Evolutionary conservation across 2,797 vertebrate species (phyloP).

Genomic region (Crocidura indochinensis): DNA sequence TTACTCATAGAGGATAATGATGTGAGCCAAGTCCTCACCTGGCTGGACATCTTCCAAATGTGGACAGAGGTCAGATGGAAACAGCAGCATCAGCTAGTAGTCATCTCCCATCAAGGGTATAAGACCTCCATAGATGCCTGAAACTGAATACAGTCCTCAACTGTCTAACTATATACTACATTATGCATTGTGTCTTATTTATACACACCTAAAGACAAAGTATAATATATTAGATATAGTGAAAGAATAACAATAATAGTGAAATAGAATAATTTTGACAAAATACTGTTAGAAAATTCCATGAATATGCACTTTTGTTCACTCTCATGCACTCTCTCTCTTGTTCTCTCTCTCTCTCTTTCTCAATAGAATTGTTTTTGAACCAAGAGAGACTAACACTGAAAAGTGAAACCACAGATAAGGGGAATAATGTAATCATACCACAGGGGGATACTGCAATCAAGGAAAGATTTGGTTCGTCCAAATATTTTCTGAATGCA

Average conservation of each 20-base stretch:
- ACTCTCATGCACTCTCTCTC: not conserved
- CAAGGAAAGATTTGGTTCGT: slow-evolving; percentile 36
- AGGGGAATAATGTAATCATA: not conserved
- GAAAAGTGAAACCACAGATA: not conserved
- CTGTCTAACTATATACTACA: not conserved
- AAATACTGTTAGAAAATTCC: not conserved
- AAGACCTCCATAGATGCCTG: not conserved
- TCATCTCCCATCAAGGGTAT: not conserved
- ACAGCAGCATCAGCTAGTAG: not conserved
- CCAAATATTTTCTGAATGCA: slow-evolving; percentile 21
- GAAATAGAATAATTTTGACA: not conserved
- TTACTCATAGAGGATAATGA: not conserved
- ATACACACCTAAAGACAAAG: not conserved
- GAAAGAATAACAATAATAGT: not conserved
- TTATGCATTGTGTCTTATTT: not conserved
- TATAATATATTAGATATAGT: not conserved
- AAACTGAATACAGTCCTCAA: not conserved
- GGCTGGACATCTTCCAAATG: not conserved
- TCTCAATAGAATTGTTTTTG: too few species aligned
- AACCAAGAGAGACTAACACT: not conserved
- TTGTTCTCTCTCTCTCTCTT: not conserved
- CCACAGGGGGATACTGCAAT: not conserved
- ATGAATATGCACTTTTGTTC: not conserved
- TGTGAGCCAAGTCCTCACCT: not conserved
- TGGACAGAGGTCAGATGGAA: not conserved